Percentiles rank a stretch among this genome's conserved stretches.
These are phyloP conservation scores for Brachyrhaphis roseni DNA, from an alignment of 2,797 vertebrate species.

Conservation along the genomic window DNA sequence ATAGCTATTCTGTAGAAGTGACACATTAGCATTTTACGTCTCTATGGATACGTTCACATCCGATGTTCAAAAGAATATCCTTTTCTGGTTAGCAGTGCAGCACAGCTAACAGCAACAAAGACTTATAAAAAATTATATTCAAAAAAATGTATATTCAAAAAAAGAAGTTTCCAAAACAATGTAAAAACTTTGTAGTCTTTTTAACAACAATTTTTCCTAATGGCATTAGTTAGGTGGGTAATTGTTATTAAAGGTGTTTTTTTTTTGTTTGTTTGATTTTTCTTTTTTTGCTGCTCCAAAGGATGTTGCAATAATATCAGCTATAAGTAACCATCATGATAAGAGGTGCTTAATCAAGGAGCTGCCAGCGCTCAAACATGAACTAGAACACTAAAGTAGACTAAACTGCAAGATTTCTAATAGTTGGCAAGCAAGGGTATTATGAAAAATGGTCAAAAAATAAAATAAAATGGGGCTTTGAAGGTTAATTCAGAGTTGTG, in stretches of 20 bases:
- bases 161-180: background rate
- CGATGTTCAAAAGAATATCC: background rate
- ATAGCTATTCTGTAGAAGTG: background rate
- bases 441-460: background rate
- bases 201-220: background rate
- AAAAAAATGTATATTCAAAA: background rate
- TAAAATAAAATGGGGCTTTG: background rate
- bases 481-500: background rate
- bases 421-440: background rate
- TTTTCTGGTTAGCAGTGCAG: background rate
- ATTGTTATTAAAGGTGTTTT: background rate
- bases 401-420: background rate
- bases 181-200: background rate
- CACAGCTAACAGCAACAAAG: background rate
- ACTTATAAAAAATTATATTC: background rate
- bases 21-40: background rate
- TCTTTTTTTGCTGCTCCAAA: background rate
- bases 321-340: background rate
- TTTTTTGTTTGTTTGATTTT: too few species aligned
- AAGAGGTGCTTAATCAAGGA: background rate
- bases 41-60: background rate
- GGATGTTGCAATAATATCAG: background rate
- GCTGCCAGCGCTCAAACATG: background rate
- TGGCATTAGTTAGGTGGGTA: background rate
- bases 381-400: background rate